Conservation (phyloP, 2,113 vertebrate species). For the Saguinus imperator region DNA sequence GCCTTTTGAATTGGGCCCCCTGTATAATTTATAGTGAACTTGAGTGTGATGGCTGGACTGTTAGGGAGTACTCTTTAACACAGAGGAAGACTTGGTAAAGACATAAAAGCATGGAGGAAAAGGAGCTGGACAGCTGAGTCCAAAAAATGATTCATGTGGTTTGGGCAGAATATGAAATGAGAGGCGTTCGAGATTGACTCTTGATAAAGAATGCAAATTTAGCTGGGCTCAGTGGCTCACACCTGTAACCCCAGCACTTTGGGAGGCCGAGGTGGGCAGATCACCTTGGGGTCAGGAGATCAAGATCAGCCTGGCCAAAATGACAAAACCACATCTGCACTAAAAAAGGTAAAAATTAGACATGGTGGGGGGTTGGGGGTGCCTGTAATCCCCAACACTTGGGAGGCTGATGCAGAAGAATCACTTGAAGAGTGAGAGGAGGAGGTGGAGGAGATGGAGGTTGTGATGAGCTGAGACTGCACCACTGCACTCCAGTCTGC, state of each 20-base stretch:
- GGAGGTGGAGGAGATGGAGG: too few relatives aligned
- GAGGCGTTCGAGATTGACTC: not conserved
- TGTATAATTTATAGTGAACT: not conserved
- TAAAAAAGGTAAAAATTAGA: too few relatives aligned
- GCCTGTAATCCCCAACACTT: too few relatives aligned
- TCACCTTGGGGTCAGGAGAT: too few relatives aligned
- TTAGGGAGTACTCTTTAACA: not conserved
- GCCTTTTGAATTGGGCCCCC: not conserved
- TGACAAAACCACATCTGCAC: rapidly evolving
- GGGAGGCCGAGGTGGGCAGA: too few relatives aligned
- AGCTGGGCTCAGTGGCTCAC: not conserved
- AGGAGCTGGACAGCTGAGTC: not conserved
- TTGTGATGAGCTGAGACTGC: too few relatives aligned
- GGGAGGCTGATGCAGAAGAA: too few relatives aligned
- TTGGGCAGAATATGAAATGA: not conserved
- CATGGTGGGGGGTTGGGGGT: too few relatives aligned
- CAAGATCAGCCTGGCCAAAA: too few relatives aligned
- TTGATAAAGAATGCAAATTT: constrained; percentile 25
- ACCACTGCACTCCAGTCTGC: too few relatives aligned
- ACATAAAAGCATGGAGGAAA: not conserved
- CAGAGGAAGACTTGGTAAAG: not conserved
- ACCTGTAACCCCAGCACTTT: too few relatives aligned
- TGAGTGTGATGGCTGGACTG: not conserved
- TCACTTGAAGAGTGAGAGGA: too few relatives aligned
- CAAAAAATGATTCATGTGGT: not conserved